Conservation (phyloP, 2,888 invertebrate genomes). For the Pecten maximus region DNA sequence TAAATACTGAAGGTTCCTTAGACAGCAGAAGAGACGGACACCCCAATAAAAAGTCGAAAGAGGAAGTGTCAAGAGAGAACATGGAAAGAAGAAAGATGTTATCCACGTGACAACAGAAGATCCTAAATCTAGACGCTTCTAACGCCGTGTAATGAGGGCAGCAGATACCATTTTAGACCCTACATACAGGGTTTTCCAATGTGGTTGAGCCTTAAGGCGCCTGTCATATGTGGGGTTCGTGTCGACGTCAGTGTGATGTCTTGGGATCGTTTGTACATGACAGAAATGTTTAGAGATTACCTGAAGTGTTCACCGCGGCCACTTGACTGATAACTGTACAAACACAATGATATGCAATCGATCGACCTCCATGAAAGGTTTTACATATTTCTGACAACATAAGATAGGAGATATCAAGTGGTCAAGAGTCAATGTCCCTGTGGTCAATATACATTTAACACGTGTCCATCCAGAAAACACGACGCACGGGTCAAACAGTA, state of each 20-base stretch:
- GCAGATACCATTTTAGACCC: too few species aligned
- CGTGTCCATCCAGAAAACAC: neutral
- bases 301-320: neutral
- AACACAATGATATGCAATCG: neutral
- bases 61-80: too few species aligned
- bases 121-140: too few species aligned
- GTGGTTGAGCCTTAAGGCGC: too few species aligned
- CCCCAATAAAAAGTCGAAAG: too few species aligned
- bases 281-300: neutral
- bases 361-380: neutral
- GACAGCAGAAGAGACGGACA: too few species aligned
- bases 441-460: neutral
- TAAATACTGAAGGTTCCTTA: too few species aligned
- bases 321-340: neutral
- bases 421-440: neutral
- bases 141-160: too few species aligned
- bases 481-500: too few species aligned
- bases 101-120: too few species aligned
- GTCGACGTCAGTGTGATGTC: neutral
- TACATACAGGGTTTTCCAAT: too few species aligned
- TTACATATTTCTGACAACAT: neutral
- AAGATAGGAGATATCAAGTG: neutral
- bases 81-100: too few species aligned
- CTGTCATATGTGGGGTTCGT: neutral
- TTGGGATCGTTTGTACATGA: neutral